Evolutionary conservation across 2,113 vertebrate species (phyloP), one percentile per base, ranked within the genome.

Genomic region (Thryonomys swinderianus): DNA sequence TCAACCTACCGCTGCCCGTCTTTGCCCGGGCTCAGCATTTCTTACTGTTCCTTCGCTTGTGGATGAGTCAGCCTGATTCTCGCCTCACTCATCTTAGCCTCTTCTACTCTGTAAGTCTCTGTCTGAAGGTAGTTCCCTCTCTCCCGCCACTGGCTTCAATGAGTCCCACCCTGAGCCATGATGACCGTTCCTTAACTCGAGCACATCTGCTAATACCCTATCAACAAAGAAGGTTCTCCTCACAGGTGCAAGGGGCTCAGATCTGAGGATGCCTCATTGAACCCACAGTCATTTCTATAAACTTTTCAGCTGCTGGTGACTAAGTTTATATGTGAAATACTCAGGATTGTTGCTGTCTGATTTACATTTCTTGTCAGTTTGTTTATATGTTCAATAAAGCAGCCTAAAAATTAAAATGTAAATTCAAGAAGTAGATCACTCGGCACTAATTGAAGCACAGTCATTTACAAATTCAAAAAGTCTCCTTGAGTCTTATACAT

Each of bases 241-340:
- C 83, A 61, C 2, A 27, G 40, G 45, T n/a, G 32, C 27, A 6
- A 53, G 30, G 25, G 3, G 59, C n/a, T 53, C 59, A 92, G 27
- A 69, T 9, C 74, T 81, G 14, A 91, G 21, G 14, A 20, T 69
- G 7, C 34, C 57, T 30, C 20, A 5, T 37, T 61, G 48, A 90
- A 73, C 8, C n/a, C 20, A 85, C 1, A 53, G 42, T 21, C 55
- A 61, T 40, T 9, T 74, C 1, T 45, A 34, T 73, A 64, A 76
- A 27, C 5, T 14, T 34, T 69, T 18, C 17, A 40, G 13, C 53
- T 66, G n/a, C 61, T 3, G n/a, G 27, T 57, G 14, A 64, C 30
- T 48, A 59, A 32, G 62, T 42, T 78, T 40, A 80, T 66, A 23
- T 17, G 18, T 69, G n/a, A 82, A 85, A 88, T 51, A 88, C 81